A percentile compares a stretch with the other conserved stretches of the same genome.
phyloP scores from a whole-genome alignment of 2,113 vertebrate genomes.

The Hippocampus zosterae region DNA sequence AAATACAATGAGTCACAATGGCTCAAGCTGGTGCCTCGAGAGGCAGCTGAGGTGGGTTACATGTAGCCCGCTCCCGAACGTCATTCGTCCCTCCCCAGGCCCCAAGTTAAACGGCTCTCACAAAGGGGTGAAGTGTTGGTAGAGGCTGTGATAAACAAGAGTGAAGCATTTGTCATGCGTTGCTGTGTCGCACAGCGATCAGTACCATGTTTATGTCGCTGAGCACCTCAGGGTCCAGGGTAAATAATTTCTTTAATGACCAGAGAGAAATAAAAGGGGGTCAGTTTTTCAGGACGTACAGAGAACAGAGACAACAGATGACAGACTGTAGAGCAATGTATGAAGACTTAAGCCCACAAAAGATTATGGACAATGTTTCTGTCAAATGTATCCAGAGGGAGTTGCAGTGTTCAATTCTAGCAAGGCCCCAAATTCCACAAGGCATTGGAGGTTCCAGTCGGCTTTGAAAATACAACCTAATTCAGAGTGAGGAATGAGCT shows the following conservation, averaged over 20 bases:
- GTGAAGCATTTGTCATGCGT: slow-evolving; percentile 64
- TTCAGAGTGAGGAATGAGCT: too few relatives aligned
- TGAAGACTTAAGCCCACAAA: slow-evolving; percentile 1
- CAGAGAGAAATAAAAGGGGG: slow-evolving; percentile 60
- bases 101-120: slow-evolving; percentile 40
- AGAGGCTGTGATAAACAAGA: slow-evolving; percentile 45
- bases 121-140: slow-evolving; percentile 31
- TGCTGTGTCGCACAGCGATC: slow-evolving; percentile 58
- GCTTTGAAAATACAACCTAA: too few relatives aligned
- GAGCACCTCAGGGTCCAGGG: slow-evolving; percentile 71
- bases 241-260: slow-evolving; percentile 73
- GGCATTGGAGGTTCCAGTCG: too few relatives aligned
- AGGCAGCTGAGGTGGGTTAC: slow-evolving; percentile 35
- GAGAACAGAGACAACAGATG: slow-evolving; percentile 21
- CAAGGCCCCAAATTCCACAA: too few relatives aligned
- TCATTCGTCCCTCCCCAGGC: slow-evolving; percentile 5
- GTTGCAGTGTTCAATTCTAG: neutral
- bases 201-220: slow-evolving; percentile 71
- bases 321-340: neutral
- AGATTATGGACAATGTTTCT: neutral
- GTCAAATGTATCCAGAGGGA: neutral
- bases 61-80: slow-evolving; percentile 22
- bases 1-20: slow-evolving; percentile 26
- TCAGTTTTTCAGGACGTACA: slow-evolving; percentile 47
- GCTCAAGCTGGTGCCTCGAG: slow-evolving; percentile 14